Percentiles rank a stretch among this genome's conserved stretches.
These are phyloP conservation scores for Guaruba guarouba DNA, from an alignment of 2,113 vertebrate species.

Conservation along the genomic window DNA sequence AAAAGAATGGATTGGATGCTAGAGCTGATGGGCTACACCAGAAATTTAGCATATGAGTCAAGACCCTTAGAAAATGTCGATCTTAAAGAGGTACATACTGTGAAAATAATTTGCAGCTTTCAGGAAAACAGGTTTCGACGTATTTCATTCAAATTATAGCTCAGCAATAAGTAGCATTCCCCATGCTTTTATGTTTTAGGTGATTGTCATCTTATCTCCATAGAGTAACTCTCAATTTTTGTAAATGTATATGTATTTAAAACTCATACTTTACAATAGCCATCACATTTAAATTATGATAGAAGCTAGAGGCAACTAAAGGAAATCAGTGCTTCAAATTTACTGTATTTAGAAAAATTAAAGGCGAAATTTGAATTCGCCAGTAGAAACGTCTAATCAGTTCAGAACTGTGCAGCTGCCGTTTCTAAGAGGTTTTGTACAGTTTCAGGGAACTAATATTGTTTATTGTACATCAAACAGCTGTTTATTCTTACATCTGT, in stretches of 20 bases:
- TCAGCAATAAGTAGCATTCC: background rate
- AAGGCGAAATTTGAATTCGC: background rate
- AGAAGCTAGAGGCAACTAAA: background rate
- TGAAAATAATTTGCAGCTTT: background rate
- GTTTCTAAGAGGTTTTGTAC: background rate
- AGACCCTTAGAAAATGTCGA: conserved; percentile 53
- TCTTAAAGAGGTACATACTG: conserved; percentile 76
- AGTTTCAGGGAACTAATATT: background rate
- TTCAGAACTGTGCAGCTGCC: background rate
- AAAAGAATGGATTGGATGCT: conserved; percentile 92
- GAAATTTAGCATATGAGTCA: conserved; percentile 79
- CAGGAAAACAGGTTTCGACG: background rate
- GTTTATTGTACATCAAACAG: background rate
- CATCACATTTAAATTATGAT: background rate
- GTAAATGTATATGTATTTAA: background rate
- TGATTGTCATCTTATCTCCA: background rate
- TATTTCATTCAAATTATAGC: background rate
- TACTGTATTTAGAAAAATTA: background rate
- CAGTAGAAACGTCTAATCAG: background rate
- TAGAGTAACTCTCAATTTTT: background rate
- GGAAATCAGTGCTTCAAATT: background rate
- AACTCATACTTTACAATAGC: background rate
- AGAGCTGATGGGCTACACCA: conserved; percentile 90
- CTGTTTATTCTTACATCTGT: background rate
- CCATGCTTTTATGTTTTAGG: background rate